Evolutionary conservation across 30 jellyfish, hydroid and myxozoan species (phyloP), one percentile per base, ranked within the genome.

Genomic region (Rhopilema esculentum): DNA sequence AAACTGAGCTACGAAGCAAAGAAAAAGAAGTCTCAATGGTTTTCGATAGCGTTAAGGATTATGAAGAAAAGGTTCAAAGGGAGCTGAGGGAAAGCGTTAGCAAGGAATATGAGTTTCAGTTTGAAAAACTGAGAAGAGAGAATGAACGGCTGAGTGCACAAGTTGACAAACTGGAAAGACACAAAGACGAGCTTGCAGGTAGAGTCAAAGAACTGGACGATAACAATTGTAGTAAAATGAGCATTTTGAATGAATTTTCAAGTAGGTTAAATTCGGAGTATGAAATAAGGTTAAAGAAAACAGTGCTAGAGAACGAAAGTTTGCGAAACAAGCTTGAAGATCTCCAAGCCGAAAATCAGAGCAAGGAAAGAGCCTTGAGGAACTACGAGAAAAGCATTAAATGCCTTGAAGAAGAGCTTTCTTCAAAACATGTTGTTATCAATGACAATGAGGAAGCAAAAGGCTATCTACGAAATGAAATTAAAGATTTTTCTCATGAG

Each of bases 61-160:
- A 89, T 18, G 97, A 89, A 75, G 63, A 40, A 26, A 76, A 49
- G 52, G 68, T 83, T 23, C 77, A 91, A 18, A 69, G 70, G 8
- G 94, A 87, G 49, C 22, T 92, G 22, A 69, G 53, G 8, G 83
- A 50, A 50, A 77, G 86, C 61, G 21, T 95, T 23, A 92, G 75
- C 29, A 51, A 71, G 64, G 92, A 89, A 27, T 86, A 69, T 71
- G 91, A 75, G 50, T 57, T 30, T 1, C 94, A 90, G 89, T 84
- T 87, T 64, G 83, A 87, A 21, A 76, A 51, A 21, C 49, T 90
- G 48, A 65, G 86, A 28, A 78, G 57, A 24, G 93, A 80, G 52
- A 95, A 95, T 77, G 84, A 82, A 32, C 88, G 86, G 76, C 88
- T 95, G 77, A 75, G 57, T 27, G 94, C 82, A 19, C 96, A 95